phyloP scores from a whole-genome alignment of 2,888 invertebrate species.

The Caenorhabditis sinica region DNA sequence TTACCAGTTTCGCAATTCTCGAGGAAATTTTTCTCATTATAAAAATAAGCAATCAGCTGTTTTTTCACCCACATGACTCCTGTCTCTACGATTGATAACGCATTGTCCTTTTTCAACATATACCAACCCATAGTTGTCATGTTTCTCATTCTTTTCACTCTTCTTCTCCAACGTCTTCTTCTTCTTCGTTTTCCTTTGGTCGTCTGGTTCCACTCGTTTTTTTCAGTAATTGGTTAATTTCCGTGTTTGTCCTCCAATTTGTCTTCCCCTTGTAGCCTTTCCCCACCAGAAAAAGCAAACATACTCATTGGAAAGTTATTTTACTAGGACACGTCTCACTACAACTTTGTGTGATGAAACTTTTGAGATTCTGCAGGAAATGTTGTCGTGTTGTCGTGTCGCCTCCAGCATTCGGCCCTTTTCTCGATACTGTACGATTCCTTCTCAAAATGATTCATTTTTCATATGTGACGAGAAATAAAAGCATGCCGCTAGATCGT shows the following conservation, averaged over 20 bases:
- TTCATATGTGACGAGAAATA: not conserved
- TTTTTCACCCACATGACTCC: slow-evolving; percentile 29
- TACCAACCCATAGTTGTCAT: slow-evolving; percentile 15
- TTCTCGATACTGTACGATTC: slow-evolving; percentile 15
- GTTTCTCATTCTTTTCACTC: slow-evolving; percentile 2
- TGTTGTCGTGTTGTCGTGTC: not conserved
- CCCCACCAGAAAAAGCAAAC: slow-evolving; percentile 38
- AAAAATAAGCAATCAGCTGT: slow-evolving; percentile 51
- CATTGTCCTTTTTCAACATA: slow-evolving; percentile 8
- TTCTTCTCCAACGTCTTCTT: not conserved
- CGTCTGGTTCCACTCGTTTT: not conserved
- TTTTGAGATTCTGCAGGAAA: not conserved
- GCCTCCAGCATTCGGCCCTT: not conserved
- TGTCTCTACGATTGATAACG: slow-evolving; percentile 32
- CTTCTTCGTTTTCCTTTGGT: not conserved
- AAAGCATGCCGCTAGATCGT: slow-evolving; percentile 12
- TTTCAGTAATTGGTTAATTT: slow-evolving; percentile 54
- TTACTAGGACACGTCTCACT: slow-evolving; percentile 50
- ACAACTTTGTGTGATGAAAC: slow-evolving; percentile 44
- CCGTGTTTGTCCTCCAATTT: slow-evolving; percentile 56
- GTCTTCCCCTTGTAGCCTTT: not conserved
- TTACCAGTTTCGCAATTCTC: not conserved
- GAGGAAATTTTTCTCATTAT: not conserved
- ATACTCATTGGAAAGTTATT: slow-evolving; percentile 19
- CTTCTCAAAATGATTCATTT: slow-evolving; percentile 17